Base-by-base conservation (phyloP, 1,140 invertebrate species). In the Anoplolepis gracilipes region DNA sequence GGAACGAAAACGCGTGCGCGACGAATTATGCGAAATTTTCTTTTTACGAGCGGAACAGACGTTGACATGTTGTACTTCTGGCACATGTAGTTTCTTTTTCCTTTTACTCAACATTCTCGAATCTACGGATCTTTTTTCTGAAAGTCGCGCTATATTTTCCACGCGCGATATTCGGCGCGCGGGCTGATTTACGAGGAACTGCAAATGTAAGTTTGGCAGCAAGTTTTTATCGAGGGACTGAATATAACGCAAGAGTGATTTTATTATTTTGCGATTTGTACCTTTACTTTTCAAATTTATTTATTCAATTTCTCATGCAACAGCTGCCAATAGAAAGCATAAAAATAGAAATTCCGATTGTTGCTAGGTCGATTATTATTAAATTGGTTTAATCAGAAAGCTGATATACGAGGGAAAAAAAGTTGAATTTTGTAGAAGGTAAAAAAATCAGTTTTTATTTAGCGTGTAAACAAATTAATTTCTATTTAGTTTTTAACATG, bases 191-290 rank as follows among this genome's bases (percentile, higher is more conserved):
- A 82, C 78, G 67, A 22, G 25, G 8, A 82, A 19, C 39, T 82
- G 78, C 59, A 82, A 82, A 82, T 82, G 65, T 82, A 82, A 82
- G 67, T 73, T 72, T 59, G 78, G 25, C 78, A 33, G 67, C 67
- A 16, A 36, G 36, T 42, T 72, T 59, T 82, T 59, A 82, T 72
- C 78, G 67, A 33, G 28, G 53, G 33, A 16, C 53, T 4, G 53
- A 46, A 72, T 59, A 72, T 81, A 81, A 72, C 65, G 36, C 49
- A 16, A 28, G n/a, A 16, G 67, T 19, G 49, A 53, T 11, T 73
- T 82, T 82, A 82, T 82, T 82, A 82, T 61, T 42, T 82, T 19
- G 49, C 64, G 49, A 72, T 33, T 11, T 25, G 11, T n/a, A 6
- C 64, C n/a, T 33, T 28, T 49, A 28, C 57, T n/a, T 42, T 7